Evolutionary conservation across 1,140 invertebrate genomes (phyloP).

Genomic region (Heliothis virescens): DNA sequence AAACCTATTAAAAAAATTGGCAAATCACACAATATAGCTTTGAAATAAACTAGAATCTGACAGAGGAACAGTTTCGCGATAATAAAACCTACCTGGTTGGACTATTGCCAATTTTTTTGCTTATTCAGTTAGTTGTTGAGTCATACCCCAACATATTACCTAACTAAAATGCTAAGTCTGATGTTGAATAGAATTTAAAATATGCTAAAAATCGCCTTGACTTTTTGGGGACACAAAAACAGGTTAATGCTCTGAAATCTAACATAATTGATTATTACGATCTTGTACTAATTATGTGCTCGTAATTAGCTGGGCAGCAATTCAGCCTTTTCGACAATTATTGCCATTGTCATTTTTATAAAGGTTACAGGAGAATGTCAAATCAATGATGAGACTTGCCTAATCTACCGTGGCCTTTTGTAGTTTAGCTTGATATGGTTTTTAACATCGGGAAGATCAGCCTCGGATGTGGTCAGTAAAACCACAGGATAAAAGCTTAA

Average conservation of each 20-base stretch:
- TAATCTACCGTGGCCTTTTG: too few relatives aligned
- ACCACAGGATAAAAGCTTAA: too few relatives aligned
- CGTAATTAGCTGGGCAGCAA: not conserved
- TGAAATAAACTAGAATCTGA: conserved; percentile 19
- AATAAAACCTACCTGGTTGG: conserved; percentile 32
- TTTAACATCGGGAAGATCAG: too few relatives aligned
- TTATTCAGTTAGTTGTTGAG: conserved; percentile 12
- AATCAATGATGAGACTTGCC: too few relatives aligned
- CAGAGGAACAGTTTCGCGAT: conserved; percentile 9
- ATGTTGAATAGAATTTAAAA: not conserved
- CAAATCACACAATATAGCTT: not conserved
- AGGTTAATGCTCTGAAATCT: conserved; percentile 12
- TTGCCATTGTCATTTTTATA: too few relatives aligned
- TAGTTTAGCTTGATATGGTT: too few relatives aligned
- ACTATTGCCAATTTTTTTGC: conserved; percentile 30
- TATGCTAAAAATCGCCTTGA: not conserved
- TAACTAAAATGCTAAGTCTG: not conserved
- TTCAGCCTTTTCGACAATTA: too few relatives aligned
- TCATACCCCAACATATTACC: conserved; percentile 29
- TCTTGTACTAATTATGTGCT: not conserved
- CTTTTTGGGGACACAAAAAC: not conserved
- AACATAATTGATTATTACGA: conserved; percentile 3
- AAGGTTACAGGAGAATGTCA: too few relatives aligned
- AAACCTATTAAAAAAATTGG: conserved; percentile 22
- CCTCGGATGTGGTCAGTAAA: too few relatives aligned